Evolutionary conservation across 2,888 invertebrate species (phyloP), one percentile per base, ranked within the genome.

Genomic region (Lumbricus terrestris): DNA sequence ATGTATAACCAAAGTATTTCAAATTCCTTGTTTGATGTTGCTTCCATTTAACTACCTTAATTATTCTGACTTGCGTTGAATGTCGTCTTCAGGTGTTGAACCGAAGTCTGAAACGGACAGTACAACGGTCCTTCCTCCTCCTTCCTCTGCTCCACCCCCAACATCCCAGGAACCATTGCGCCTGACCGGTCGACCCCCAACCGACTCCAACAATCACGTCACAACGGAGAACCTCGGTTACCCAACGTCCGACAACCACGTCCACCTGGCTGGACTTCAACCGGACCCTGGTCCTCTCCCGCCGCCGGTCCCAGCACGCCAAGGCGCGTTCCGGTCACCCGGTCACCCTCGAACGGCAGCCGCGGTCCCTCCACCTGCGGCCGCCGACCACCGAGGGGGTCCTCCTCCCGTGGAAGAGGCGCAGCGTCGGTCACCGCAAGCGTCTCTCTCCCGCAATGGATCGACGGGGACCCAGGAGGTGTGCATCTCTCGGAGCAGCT

Each of bases 401-500:
- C n/a, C n/a, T 34, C 18, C 29, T 20, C 34, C 35, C 85, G 35
- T 20, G 15, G 83, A 33, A 1, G 15, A 83, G 83, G 15, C 1
- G 34, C 34, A 15, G 15, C 37, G 18, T 8, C 69, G n/a, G n/a
- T 69, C 69, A 29, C 35, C 85, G 20, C 5, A 18, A 8, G 33
- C 35, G 23, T 35, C 83, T 15, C 83, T 85, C 0, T 85, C 85
- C 23, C 34, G 85, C 35, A 85, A 85, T 16, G 85, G 85, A 3
- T 85, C 85, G 37, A 85, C 85, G 5, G 85, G 85, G 16, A 85
- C 85, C 18, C 85, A 85, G 37, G 85, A 85, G 85, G 85, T 85
- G 85, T 85, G 85, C 85, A 85, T 85, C 8, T 85, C 85, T 18
- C 85, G 85, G 35, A 85, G 85, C 85, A 85, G 85, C 37, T 85